Evolutionary conservation across 2,888 invertebrate genomes (phyloP), one percentile per base, ranked within the genome.

Genomic region (Orthosia cruda): DNA sequence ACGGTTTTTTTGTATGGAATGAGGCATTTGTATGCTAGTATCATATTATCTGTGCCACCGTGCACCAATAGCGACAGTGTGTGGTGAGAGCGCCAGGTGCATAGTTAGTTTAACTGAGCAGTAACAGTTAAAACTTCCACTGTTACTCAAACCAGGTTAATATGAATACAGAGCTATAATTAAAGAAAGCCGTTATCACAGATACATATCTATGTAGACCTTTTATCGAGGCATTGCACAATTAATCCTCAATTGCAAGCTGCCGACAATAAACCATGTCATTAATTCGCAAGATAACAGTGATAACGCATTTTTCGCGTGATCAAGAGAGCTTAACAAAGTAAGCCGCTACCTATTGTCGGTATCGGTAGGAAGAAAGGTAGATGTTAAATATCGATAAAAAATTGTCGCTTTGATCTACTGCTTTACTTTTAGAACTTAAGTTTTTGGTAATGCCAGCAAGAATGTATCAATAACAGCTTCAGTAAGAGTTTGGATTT

Each of bases 221-320:
- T 16, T 16, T 63, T 63, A 67, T 72, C 57, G 18, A 52, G 52
- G 40, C 23, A 82, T 77, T 77, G 63, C 55, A 55, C 54, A 77
- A 77, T 67, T 63, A 72, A 71, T 81, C 54, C 54, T 63, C 59
- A 54, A 81, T 71, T 67, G 77, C 45, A 71, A 71, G 26, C 11
- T 20, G 62, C 80, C 82, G 77, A 77, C 71, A 55, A 16, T 32
- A 23, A 52, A 77, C 54, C 15, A 66, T 65, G 15, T 47, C 32
- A 50, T 55, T 65, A 74, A 80, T 63, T 63, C 54, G 57, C 49
- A 16, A 55, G 64, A 80, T 74, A 74, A 64, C 18, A 18, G 0
- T 26, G 72, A 78, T 80, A 78, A 50, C 32, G 26, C 23, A 55
- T 66, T 81, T 75, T 80, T 80, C 16, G 77, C 66, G 58, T 77